Evolutionary conservation across 53 echinoderm and acorn worm genomes (phyloP).

Genomic region (Astropecten irregularis): DNA sequence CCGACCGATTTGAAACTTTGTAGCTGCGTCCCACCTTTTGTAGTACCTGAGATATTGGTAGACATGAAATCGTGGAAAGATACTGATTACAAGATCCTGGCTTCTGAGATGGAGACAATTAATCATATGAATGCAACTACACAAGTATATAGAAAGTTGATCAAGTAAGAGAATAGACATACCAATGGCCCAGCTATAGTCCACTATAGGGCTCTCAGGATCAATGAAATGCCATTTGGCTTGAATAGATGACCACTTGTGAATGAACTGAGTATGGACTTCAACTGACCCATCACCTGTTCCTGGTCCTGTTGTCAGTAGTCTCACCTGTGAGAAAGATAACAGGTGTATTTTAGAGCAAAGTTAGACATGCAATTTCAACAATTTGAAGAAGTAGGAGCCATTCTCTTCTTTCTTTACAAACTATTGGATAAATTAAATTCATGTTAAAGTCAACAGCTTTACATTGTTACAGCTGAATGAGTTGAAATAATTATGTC

Average conservation of each 20-base stretch:
- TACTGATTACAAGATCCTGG: too few relatives aligned
- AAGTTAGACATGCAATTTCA: too few relatives aligned
- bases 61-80: too few relatives aligned
- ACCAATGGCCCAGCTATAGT: constrained; percentile 59
- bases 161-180: not conserved
- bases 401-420: not conserved
- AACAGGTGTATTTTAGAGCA: not conserved
- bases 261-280: constrained; percentile 51
- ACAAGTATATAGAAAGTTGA: too few relatives aligned
- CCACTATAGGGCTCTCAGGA: constrained; percentile 58
- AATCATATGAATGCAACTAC: too few relatives aligned
- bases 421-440: not conserved
- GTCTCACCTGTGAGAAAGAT: too few relatives aligned
- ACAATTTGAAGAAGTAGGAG: not conserved
- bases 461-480: not conserved
- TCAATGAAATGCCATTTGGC: constrained; percentile 67
- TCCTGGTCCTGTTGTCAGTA: too few relatives aligned
- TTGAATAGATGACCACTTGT: constrained; percentile 60
- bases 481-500: too few relatives aligned
- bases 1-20: constrained; percentile 50
- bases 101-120: too few relatives aligned
- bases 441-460: not conserved
- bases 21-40: constrained; percentile 49
- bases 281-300: constrained; percentile 34
- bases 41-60: constrained; percentile 37